phyloP scores from a whole-genome alignment of 2,113 vertebrate genomes.

The human (Homo sapiens) region DNA sequence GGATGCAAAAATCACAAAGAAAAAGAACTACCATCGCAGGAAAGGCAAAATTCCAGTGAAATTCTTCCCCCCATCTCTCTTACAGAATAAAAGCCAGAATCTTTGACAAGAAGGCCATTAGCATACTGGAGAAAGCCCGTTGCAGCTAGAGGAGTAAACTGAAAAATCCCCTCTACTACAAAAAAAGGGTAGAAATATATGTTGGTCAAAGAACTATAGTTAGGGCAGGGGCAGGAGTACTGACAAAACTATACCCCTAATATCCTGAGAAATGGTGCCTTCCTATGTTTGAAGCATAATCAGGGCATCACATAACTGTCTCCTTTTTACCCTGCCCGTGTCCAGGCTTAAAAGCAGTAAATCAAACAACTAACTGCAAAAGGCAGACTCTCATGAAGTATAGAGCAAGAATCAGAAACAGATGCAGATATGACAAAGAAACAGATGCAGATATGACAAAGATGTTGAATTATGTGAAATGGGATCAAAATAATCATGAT shows the following conservation, averaged over 20 bases:
- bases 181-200: not conserved
- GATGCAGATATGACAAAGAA: not conserved
- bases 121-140: not conserved
- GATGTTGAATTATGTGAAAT: not conserved
- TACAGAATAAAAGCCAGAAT: not conserved
- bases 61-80: not conserved
- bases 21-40: not conserved
- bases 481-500: not conserved
- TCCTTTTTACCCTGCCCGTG: not conserved
- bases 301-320: not conserved
- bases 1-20: not conserved
- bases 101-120: too few species aligned
- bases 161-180: not conserved
- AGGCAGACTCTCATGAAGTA: not conserved
- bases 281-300: not conserved
- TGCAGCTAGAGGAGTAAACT: not conserved
- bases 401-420: not conserved
- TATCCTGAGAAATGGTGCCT: not conserved
- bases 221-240: not conserved
- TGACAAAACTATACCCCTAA: not conserved
- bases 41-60: not conserved
- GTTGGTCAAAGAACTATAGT: not conserved
- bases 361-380: not conserved
- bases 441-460: not conserved
- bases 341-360: not conserved